Evolutionary conservation across 1,140 invertebrate species (phyloP), one percentile per base, ranked within the genome.

Genomic region (Cherax destructor): DNA sequence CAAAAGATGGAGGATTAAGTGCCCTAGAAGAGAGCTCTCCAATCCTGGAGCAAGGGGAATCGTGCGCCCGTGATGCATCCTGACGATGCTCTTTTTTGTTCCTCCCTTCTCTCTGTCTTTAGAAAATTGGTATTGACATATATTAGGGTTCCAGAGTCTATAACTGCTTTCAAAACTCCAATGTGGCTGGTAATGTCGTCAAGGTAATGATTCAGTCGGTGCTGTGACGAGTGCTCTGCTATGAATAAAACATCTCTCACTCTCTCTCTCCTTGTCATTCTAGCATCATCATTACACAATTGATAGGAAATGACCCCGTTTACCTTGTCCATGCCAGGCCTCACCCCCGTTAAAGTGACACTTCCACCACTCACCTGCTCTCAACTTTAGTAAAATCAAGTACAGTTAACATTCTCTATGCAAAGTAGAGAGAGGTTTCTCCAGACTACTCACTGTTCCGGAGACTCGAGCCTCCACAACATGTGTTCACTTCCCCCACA

Each of bases 261-360:
- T 41, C 30, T 41, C 30, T 41, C 77, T 21, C 77, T 79, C 50
- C 11, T 9, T 16, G 16, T 47, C 77, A 79, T 79, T 79, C 50
- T 41, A 79, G 49, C 47, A 79, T 79, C 77, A 79, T 79, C 77
- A 79, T 79, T 79, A 79, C 50, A 11, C 6, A n/a, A 79, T 52
- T 50, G 50, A 79, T 79, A 79, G 77, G 47, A 50, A 79, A 79
- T 79, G 77, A n/a, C 77, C 13, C 30, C n/a, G 50, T 79, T 79
- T 79, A 41, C 30, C 47, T 1, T 3, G 65, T 18, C 9, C 65
- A 4, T 69, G 13, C 65, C 65, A 11, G 13, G 13, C 65, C 13
- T 69, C 13, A 69, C 65, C 65, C 21, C 65, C 30, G 65, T 18
- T 69, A 21, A 41, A 5, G 13, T 59, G 56, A 3, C 56, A 59